Evolutionary conservation across 2,797 vertebrate genomes (phyloP).

Genomic region (Menidia menidia): DNA sequence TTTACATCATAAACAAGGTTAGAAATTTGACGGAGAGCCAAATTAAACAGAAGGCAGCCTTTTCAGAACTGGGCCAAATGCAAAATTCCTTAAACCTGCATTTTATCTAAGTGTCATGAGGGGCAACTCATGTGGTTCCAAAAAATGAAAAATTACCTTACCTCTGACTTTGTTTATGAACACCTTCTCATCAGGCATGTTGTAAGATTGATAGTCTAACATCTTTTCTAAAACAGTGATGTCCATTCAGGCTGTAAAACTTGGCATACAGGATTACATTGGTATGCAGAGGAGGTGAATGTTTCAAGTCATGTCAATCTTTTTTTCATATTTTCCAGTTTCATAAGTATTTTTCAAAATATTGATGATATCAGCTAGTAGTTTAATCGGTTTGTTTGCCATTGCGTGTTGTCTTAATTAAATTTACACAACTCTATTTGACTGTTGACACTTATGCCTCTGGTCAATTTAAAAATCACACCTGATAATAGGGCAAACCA

Average conservation of each 20-base stretch:
- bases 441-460: background rate
- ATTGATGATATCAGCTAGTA: background rate
- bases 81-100: background rate
- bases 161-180: background rate
- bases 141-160: background rate
- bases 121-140: background rate
- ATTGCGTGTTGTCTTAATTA: background rate
- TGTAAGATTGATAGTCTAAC: background rate
- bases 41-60: background rate
- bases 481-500: background rate
- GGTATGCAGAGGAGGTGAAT: background rate
- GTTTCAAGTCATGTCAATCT: background rate
- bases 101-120: background rate
- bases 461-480: background rate
- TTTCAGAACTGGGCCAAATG: background rate
- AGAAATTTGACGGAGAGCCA: constrained; percentile 47
- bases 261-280: background rate
- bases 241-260: background rate
- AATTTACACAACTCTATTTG: background rate
- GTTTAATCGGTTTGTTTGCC: background rate
- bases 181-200: background rate
- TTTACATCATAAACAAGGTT: constrained; percentile 52
- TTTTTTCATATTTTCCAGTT: background rate
- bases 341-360: background rate
- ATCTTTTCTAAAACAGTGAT: background rate